Conservation (phyloP, 2,888 invertebrate species). For the Chaetoderma sp. region DNA sequence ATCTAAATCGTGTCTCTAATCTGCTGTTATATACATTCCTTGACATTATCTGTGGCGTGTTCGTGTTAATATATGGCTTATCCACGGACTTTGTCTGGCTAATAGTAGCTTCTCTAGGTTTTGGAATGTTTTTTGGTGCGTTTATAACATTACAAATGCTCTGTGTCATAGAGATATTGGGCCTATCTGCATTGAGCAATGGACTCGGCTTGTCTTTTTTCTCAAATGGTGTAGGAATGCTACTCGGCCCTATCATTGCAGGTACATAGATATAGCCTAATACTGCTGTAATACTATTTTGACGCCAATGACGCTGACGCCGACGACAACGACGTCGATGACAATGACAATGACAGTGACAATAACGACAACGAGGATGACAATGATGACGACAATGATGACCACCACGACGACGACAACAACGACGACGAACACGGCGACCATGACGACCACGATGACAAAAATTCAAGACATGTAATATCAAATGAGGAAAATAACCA, state of each 20-base stretch:
- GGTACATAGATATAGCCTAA: too few species aligned
- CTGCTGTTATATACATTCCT: background rate
- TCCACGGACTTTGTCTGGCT: background rate
- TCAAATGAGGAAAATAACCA: too few species aligned
- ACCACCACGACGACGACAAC: too few species aligned
- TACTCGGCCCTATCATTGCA: slow-evolving; percentile 1
- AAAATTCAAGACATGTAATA: too few species aligned
- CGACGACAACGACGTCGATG: too few species aligned
- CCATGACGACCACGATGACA: too few species aligned
- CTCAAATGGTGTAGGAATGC: background rate
- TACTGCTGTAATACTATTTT: too few species aligned
- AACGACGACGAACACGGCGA: too few species aligned
- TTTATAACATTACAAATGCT: background rate
- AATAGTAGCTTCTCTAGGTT: background rate
- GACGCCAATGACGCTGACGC: too few species aligned
- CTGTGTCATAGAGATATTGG: background rate
- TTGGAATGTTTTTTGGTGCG: background rate
- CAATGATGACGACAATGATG: too few species aligned
- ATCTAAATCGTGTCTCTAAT: background rate
- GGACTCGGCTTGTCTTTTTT: background rate
- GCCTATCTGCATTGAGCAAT: background rate
- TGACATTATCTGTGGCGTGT: background rate
- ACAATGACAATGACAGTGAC: too few species aligned
- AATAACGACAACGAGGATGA: too few species aligned
- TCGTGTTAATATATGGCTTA: background rate